Conservation (phyloP, 2,888 invertebrate species). For the Trissolcus japonicus region DNA sequence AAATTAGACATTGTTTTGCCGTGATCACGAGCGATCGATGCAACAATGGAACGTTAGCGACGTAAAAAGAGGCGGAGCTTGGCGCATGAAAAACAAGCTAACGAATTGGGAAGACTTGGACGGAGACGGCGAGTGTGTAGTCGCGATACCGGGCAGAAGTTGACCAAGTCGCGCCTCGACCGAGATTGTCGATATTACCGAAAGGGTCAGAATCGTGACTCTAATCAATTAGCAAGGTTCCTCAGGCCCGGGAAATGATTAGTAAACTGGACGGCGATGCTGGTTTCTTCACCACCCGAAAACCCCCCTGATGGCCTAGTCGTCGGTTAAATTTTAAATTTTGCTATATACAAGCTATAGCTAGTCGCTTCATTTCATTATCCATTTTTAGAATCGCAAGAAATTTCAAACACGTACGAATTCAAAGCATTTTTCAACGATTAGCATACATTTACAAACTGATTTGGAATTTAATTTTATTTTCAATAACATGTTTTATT, state of each 20-base stretch:
- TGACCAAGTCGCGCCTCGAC: constrained; percentile 56
- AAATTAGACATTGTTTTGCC: constrained; percentile 71
- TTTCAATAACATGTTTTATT: too few species aligned
- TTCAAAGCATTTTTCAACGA: too few species aligned
- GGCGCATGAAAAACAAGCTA: constrained; percentile 49
- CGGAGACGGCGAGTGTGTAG: constrained; percentile 46
- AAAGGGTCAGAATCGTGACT: constrained; percentile 74
- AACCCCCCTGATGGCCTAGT: background rate
- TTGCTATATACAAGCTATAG: background rate
- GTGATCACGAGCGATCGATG: constrained; percentile 60
- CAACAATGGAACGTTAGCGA: constrained; percentile 61
- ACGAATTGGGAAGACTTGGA: constrained; percentile 44
- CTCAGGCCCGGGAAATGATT: constrained; percentile 75
- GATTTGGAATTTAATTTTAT: too few species aligned
- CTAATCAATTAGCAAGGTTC: constrained; percentile 75
- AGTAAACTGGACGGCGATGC: constrained; percentile 69
- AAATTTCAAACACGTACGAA: too few species aligned
- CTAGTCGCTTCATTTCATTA: too few species aligned
- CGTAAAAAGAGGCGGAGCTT: constrained; percentile 51
- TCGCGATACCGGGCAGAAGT: constrained; percentile 46
- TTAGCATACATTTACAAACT: too few species aligned
- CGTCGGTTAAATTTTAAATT: background rate
- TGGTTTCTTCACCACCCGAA: constrained; percentile 46
- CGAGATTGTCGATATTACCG: constrained; percentile 72
- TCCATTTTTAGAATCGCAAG: too few species aligned